Base-by-base conservation (phyloP, 2,888 invertebrate genomes). In the Netelia inedita region DNA sequence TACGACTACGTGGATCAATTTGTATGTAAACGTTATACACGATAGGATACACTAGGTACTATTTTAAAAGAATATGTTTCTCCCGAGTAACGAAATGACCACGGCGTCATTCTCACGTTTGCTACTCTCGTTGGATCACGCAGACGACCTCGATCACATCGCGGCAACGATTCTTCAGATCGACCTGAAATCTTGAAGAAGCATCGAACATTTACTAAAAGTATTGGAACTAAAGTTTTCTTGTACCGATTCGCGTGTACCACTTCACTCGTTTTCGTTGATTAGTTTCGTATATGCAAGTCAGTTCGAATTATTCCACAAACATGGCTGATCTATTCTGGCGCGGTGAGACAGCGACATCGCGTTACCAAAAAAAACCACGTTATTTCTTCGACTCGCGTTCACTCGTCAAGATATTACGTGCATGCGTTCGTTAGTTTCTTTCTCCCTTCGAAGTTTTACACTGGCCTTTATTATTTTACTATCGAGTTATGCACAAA, bases 21-120 rank as follows among this genome's bases (percentile, higher is more conserved):
- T 61, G 19, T 65, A 46, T 19, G 68, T 68, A 57, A 46, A 28
- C 57, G 53, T 19, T 55, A 59, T n/a, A 35, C 43, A 28, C 28
- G 41, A 63, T 71, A 71, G 71, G 79, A 88, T 86, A 86, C 74
- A 80, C 86, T 80, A 76, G 66, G 87, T 86, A 83, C 82, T 74
- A 79, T 86, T 85, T 80, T 68, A 35, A 81, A 80, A 82, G 87
- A 41, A 19, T 9, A 87, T 82, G 85, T 80, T 87, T 88, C 86
- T 65, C 85, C 83, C 82, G 89, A 90, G 90, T 89, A 89, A 74
- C 87, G 87, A 91, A 89, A 90, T 89, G 91, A 91, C 89, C 88
- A 82, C 87, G 87, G 89, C 87, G 88, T 90, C 88, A 89, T 89
- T 89, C 88, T 75, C 79, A 63, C 65, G 61, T 71, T 72, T 53